Evolutionary conservation across 2,113 vertebrate genomes (phyloP).

Genomic region (Platichthys stellatus): DNA sequence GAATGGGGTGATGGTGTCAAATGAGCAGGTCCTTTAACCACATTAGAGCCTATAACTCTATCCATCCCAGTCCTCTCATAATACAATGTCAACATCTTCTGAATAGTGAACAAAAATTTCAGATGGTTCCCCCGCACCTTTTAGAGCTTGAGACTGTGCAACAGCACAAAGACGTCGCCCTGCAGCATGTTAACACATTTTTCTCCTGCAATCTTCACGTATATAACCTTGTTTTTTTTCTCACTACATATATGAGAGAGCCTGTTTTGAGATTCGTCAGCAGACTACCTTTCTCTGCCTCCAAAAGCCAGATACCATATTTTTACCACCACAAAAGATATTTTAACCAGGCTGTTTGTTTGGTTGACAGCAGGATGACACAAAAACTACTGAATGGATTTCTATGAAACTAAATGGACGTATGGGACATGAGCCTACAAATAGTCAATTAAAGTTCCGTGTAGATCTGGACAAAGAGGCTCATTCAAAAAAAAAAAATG

Average conservation of each 20-base stretch:
- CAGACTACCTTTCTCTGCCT: background rate
- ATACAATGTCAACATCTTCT: slow-evolving; percentile 35
- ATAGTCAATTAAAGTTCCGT: too few species aligned
- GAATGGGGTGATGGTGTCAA: slow-evolving; percentile 58
- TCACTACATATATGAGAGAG: background rate
- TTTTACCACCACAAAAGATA: too few species aligned
- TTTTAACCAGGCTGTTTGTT: too few species aligned
- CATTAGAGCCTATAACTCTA: slow-evolving; percentile 50
- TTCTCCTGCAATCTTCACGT: slow-evolving; percentile 11
- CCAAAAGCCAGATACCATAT: too few species aligned
- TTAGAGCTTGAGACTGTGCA: slow-evolving; percentile 26
- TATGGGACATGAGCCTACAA: too few species aligned
- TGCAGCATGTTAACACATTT: slow-evolving; percentile 27
- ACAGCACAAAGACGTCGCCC: background rate
- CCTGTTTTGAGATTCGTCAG: background rate
- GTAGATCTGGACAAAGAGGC: too few species aligned
- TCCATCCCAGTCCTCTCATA: slow-evolving; percentile 45
- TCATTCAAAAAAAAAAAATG: too few species aligned
- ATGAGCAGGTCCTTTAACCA: slow-evolving; percentile 60
- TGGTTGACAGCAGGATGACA: too few species aligned
- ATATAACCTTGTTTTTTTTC: background rate
- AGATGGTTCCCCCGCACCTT: slow-evolving; percentile 32
- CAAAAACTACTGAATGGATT: too few species aligned
- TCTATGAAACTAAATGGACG: too few species aligned
- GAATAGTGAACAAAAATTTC: slow-evolving; percentile 26